Conservation (phyloP, 1,140 invertebrate genomes). For the Chironomus tepperi region DNA sequence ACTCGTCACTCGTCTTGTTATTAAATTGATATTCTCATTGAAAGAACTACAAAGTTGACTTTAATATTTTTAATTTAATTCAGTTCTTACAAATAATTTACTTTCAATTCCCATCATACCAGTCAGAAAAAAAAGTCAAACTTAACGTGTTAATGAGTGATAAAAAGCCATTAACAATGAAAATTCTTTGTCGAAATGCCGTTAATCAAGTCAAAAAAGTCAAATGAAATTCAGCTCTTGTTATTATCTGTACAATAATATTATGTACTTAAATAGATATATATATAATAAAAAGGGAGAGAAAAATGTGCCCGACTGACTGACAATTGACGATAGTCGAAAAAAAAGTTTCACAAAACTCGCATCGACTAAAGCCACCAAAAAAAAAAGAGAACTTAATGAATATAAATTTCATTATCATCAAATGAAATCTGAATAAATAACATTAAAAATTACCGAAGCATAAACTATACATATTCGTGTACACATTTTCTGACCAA, state of each 20-base stretch:
- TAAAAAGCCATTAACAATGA: conserved; percentile 1
- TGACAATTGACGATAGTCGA: conserved; percentile 5
- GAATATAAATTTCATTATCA: conserved; percentile 23
- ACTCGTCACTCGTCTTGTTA: no score
- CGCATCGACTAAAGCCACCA: neutral
- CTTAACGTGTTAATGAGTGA: conserved; percentile 10
- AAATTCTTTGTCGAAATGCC: neutral
- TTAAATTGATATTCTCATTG: no score
- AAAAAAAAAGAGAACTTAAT: neutral
- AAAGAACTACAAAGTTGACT: no score
- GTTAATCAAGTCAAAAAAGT: conserved; percentile 11
- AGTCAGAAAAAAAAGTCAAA: no score
- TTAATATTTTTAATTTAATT: no score
- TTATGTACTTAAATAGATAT: no score
- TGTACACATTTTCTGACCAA: conserved; percentile 16
- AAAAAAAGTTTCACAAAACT: neutral
- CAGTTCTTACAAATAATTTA: no score
- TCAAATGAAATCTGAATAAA: conserved; percentile 23
- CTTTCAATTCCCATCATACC: no score
- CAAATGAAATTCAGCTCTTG: conserved; percentile 2
- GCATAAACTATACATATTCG: conserved; percentile 16
- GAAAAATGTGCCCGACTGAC: neutral
- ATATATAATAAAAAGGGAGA: neutral
- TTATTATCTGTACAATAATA: neutral
- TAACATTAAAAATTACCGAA: conserved; percentile 24